Base-by-base conservation (phyloP, 2,797 vertebrate species). In the Zalophus californianus region DNA sequence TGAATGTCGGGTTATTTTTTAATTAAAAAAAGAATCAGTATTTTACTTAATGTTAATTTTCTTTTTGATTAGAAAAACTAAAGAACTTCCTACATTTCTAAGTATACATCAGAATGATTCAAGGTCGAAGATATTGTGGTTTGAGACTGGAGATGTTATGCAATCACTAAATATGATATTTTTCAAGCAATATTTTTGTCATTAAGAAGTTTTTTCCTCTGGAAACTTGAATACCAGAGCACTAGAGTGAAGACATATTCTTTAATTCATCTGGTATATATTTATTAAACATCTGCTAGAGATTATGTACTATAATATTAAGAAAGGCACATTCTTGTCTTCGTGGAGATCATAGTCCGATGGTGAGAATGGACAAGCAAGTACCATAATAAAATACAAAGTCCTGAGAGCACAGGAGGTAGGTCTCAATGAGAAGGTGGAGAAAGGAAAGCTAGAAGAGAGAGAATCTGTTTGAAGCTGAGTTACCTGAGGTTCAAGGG, bases 1-100 rank as follows among this genome's bases (percentile, higher is more conserved):
- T 44, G 38, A 41, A 73, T 27, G 70, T 44, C 13, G 44, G 41
- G 41, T 73, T 73, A 27, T 73, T 72, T 12, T 72, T 73, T 73
- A 73, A 73, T 27, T 73, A 35, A 68, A 35, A 41, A 91, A 60
- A 91, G 8, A 27, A 68, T 66, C 12, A 77, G 6, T 60, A 77
- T 91, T 97, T 25, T 25, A 60, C 10, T 86, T 52, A 91, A 50
- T 72, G 32, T 52, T 93, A 35, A 80, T 90, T 97, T 89, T 90
- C n/a, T 78, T 41, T 83, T 90, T 96, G 66, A 70, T 62, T 62
- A 68, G 66, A 27, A 85, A 91, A 86, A 64, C 15, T 50, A 56
- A 72, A 82, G 72, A 62, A 84, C 44, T 80, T 29, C 1, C 15
- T n/a, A 15, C 18, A 52, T 80, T 48, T 93, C 87, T 87, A 35